Evolutionary conservation across 2,888 invertebrate species (phyloP), one percentile per base, ranked within the genome.

Genomic region (Pandemis corylana): DNA sequence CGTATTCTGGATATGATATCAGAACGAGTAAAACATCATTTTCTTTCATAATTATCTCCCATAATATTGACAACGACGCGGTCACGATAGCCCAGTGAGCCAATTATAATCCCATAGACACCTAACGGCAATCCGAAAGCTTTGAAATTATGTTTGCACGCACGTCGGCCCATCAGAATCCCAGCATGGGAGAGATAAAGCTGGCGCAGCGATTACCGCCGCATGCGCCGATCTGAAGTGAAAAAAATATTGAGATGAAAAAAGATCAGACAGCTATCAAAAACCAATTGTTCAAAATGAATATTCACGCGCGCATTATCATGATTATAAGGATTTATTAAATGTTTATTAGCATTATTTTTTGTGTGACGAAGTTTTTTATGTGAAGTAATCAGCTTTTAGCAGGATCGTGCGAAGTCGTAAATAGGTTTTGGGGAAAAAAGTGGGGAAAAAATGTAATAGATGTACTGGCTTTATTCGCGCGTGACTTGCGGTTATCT

Each of bases 151-250:
- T 77, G 83, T 84, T 77, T 81, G 84, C 86, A 78, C 86, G 90
- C 89, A 89, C 90, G 86, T 81, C 81, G 77, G 71, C 75, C 82
- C 77, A 88, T 89, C 85, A 80, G 76, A 77, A 78, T 78, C 89
- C 61, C 89, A 90, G 88, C 89, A 82, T 84, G 89, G 79, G 84
- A 80, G 81, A 83, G 83, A 85, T 84, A 77, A 61, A 49, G 42
- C 62, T 56, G 44, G 62, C 70, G 41, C 46, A 62, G 62, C 75
- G 62, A 75, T 75, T 71, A 53, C 59, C 51, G 46, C 62, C 75
- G 71, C 75, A 71, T 75, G 70, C 70, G 66, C 74, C 44, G 41
- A 61, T 9, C n/a, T 15, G 13, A n/a, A 42, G 13, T 28, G 28
- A 53, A 65, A 69, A 68, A 63, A 64, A 56, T 6, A 68, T 63